These are phyloP conservation scores for Onchidella celtica DNA, from an alignment of 2,888 invertebrate genomes.

Conservation along the genomic window DNA sequence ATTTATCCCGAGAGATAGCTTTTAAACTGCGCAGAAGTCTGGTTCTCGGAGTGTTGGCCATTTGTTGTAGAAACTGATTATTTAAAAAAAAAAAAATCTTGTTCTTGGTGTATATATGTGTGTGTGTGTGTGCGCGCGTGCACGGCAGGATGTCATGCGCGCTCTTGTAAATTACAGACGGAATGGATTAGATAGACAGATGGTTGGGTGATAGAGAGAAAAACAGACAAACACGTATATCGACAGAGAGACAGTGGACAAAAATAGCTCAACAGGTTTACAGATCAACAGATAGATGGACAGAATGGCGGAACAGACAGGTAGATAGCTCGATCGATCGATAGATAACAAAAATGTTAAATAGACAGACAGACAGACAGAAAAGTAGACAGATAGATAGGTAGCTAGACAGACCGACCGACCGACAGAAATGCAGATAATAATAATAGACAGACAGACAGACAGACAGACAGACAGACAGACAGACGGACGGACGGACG, in stretches of 20 bases:
- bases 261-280: not conserved
- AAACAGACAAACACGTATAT: not conserved
- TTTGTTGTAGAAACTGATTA: no score
- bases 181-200: no score
- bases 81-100: no score
- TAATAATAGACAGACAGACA: not conserved
- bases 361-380: not conserved
- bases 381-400: not conserved
- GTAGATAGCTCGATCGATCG: not conserved
- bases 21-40: no score
- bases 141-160: no score
- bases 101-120: no score
- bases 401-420: not conserved
- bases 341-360: not conserved
- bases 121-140: no score
- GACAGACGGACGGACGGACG: not conserved
- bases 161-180: no score
- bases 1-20: no score
- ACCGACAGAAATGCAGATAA: not conserved
- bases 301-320: not conserved
- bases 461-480: not conserved
- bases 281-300: not conserved
- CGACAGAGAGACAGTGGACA: not conserved
- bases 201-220: not conserved
- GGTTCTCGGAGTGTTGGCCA: no score